Evolutionary conservation across 2,888 invertebrate species (phyloP).

Genomic region (Volucella bombylans): DNA sequence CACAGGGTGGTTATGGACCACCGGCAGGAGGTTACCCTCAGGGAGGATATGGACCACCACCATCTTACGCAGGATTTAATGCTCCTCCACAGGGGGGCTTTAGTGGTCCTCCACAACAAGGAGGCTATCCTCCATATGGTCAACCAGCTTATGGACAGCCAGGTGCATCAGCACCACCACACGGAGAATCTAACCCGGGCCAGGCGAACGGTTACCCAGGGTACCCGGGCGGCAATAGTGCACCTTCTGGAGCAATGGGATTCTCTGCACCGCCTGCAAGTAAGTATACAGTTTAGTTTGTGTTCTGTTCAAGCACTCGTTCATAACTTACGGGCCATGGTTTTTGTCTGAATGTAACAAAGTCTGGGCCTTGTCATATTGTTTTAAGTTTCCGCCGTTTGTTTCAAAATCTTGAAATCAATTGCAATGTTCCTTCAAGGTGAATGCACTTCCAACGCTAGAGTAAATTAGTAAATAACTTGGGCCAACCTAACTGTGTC

Average conservation of each 20-base stretch:
- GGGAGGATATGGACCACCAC: slow-evolving; percentile 70
- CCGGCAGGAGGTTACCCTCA: slow-evolving; percentile 76
- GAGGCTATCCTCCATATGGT: slow-evolving; percentile 65
- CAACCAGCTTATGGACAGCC: slow-evolving; percentile 80
- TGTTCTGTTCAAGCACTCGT: not conserved
- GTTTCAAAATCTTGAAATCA: too few relatives aligned
- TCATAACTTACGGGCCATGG: too few relatives aligned
- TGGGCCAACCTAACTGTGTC: too few relatives aligned
- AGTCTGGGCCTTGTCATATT: too few relatives aligned
- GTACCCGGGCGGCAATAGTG: slow-evolving; percentile 61
- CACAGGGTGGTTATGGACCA: slow-evolving; percentile 75
- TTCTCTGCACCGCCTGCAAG: slow-evolving; percentile 81
- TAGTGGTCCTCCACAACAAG: slow-evolving; percentile 74
- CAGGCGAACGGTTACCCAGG: slow-evolving; percentile 69
- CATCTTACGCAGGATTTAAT: slow-evolving; percentile 59
- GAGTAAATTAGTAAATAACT: too few relatives aligned
- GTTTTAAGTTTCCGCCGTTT: too few relatives aligned
- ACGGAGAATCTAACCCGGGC: slow-evolving; percentile 68
- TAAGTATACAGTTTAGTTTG: slow-evolving; percentile 76
- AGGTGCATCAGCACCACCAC: slow-evolving; percentile 68
- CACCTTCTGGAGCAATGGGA: slow-evolving; percentile 78
- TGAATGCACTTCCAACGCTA: too few relatives aligned
- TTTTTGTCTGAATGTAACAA: too few relatives aligned
- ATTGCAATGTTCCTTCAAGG: too few relatives aligned
- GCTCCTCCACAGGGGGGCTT: slow-evolving; percentile 69